Conservation (phyloP, 2,888 invertebrate genomes). For the Cosmorhoe ocellata region DNA sequence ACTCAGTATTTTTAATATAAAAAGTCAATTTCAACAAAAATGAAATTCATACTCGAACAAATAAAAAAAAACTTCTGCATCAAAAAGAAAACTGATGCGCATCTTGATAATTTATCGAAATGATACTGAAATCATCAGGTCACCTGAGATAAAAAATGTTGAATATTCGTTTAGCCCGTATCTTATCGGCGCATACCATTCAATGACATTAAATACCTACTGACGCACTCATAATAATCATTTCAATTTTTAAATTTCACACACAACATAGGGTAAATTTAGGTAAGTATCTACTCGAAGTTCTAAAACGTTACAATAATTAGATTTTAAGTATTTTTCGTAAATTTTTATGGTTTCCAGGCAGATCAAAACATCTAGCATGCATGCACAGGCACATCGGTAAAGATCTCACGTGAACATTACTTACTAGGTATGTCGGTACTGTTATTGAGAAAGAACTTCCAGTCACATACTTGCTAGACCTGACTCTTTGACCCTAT, state of each 20-base stretch:
- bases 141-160: constrained; percentile 2
- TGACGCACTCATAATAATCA: constrained; percentile 9
- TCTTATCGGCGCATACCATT: constrained; percentile 46
- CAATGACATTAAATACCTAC: constrained; percentile 32
- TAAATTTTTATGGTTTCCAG: too few relatives aligned
- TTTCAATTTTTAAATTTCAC: too few relatives aligned
- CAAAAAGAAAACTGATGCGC: background rate
- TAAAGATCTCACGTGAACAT: constrained; percentile 18
- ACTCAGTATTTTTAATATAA: too few relatives aligned
- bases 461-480: constrained; percentile 19
- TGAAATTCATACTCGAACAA: too few relatives aligned
- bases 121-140: constrained; percentile 8
- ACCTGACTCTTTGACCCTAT: constrained; percentile 23
- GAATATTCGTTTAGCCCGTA: constrained; percentile 32
- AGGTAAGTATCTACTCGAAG: too few relatives aligned
- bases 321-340: background rate
- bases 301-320: too few relatives aligned
- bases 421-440: too few relatives aligned
- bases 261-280: too few relatives aligned
- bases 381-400: constrained; percentile 3
- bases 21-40: too few relatives aligned
- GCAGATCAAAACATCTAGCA: constrained; percentile 1
- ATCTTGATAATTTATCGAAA: constrained; percentile 3
- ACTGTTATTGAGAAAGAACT: constrained; percentile 24
- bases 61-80: background rate